A percentile compares a stretch with the other conserved stretches of the same genome.
These are phyloP conservation scores for Cynoglossus semilaevis DNA, from an alignment of 2,113 vertebrate genomes.

Conservation along the genomic window DNA sequence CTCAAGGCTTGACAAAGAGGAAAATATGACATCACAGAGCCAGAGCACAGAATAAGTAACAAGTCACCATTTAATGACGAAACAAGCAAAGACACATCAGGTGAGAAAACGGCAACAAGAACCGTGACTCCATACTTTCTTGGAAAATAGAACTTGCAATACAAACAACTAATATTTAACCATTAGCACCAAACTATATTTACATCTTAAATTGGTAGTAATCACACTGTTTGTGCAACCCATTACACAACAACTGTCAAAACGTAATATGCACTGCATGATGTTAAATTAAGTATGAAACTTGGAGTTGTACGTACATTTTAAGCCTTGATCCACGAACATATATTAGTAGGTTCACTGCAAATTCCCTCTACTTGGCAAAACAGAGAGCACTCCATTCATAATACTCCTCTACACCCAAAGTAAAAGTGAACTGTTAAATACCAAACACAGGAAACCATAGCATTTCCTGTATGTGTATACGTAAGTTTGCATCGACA, in stretches of 20 bases:
- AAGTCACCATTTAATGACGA: too few species aligned
- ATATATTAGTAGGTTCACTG: slow-evolving; percentile 11
- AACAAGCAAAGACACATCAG: too few species aligned
- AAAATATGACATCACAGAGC: too few species aligned
- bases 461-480: slow-evolving; percentile 67
- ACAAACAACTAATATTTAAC: not conserved
- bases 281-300: slow-evolving; percentile 18
- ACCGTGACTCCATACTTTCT: too few species aligned
- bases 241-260: not conserved
- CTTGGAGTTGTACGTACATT: slow-evolving; percentile 42
- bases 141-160: too few species aligned
- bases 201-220: not conserved
- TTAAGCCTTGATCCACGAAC: slow-evolving; percentile 26
- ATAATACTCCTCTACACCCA: slow-evolving; percentile 22
- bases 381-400: slow-evolving; percentile 32
- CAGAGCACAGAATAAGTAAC: too few species aligned
- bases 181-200: slow-evolving; percentile 1
- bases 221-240: not conserved
- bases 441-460: slow-evolving; percentile 67
- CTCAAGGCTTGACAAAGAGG: too few species aligned
- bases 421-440: slow-evolving; percentile 31
- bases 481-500: slow-evolving; percentile 20
- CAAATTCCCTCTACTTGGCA: slow-evolving; percentile 23
- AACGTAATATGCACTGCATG: slow-evolving; percentile 1
- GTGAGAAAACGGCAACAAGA: too few species aligned